A percentile compares a stretch with the other conserved stretches of the same genome.
Evolutionary conservation across 1,140 invertebrate genomes (phyloP).

Genomic region (Polyergus mexicanus): DNA sequence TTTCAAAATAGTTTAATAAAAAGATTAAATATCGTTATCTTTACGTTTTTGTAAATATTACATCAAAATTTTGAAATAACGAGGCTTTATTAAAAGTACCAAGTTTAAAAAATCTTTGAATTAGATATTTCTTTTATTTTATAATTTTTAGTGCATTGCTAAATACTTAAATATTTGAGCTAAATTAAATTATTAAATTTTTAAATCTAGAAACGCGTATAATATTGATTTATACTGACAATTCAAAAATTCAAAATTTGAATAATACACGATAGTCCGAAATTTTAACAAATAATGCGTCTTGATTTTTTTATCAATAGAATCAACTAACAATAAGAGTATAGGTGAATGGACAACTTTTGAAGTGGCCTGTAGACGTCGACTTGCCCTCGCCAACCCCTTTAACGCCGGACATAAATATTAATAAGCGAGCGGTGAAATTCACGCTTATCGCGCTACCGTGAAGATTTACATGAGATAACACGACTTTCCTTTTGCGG

Average conservation of each 20-base stretch:
- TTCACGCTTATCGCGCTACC: constrained; percentile 84
- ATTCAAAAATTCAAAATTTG: background rate
- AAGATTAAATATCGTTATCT: background rate
- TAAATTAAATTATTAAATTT: background rate
- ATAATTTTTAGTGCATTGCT: background rate
- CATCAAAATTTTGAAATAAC: background rate
- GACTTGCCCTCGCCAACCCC: constrained; percentile 70
- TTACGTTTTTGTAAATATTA: background rate
- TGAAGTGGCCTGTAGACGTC: constrained; percentile 75
- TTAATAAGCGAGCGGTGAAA: constrained; percentile 84
- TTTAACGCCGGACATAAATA: constrained; percentile 82
- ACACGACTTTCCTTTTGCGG: constrained; percentile 80
- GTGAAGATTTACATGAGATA: constrained; percentile 85
- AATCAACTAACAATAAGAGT: background rate
- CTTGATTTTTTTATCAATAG: constrained; percentile 21
- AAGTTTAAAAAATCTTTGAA: constrained; percentile 11
- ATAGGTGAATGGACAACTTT: constrained; percentile 54
- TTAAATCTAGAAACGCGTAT: background rate
- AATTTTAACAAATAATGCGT: constrained; percentile 4
- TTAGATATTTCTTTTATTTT: background rate
- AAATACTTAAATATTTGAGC: background rate
- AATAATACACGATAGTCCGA: background rate
- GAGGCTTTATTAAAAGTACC: background rate
- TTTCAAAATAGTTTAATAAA: background rate
- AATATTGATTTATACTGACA: background rate